Evolutionary conservation across 2,797 vertebrate genomes (phyloP), one percentile per base, ranked within the genome.

Genomic region (Ctenochaetus hawaiiensis): DNA sequence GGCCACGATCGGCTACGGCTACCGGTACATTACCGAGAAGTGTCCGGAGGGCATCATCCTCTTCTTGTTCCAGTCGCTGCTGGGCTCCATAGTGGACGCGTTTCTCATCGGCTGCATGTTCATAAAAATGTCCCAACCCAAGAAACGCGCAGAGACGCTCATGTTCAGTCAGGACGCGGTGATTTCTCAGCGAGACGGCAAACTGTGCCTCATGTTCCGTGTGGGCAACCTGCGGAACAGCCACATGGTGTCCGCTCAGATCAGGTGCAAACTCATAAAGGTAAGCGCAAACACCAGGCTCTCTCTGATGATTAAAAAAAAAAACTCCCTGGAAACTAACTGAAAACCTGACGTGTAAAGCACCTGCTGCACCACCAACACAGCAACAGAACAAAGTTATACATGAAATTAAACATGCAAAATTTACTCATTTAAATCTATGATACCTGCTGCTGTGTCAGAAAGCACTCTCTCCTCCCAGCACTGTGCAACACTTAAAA

Each of bases 61-160:
- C 13, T 98, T 97, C 91, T 88, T 98, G 71, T 97, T 98, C 93
- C 97, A 98, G 92, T 98, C 97, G 2, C 91, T 98, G 64, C 86
- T 98, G 82, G 97, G 97, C 75, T 98, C 97, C 81, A 96, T 97
- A 1, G 97, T 98, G 60, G 97, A 98, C 43, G 97, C 97, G 0
- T 98, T 98, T 74, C 96, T 97, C 82, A 97, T 98, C 77, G 97
- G 97, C 68, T 98, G 97, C 92, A 98, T 98, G 97, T 98, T 98
- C 94, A 98, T 98, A 67, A 98, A 98, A 89, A 98, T 98, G 97
- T 98, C 97, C 17, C 97, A 98, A 56, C 97, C 97, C 14, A 98
- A 98, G 93, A 98, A 98, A 62, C 94, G 97, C 70, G 97, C 97
- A 0, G 97, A 98, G 95, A 98, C 97, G 12, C 96, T 97, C 62